Base-by-base conservation (phyloP, 1,140 invertebrate genomes). In the Drepana arcuata region DNA sequence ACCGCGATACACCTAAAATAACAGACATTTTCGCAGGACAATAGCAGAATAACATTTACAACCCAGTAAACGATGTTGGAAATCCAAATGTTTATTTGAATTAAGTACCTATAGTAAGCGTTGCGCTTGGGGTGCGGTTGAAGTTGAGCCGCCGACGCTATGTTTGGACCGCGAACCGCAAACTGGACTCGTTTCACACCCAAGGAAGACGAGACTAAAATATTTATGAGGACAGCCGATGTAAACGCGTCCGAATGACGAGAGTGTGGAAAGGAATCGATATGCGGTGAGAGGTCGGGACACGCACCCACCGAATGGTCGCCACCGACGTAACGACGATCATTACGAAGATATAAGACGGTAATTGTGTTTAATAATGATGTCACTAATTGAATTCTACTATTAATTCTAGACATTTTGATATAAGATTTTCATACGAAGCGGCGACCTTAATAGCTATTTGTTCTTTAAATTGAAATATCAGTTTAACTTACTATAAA, bases 21-120 rank as follows among this genome's bases (percentile, higher is more conserved):
- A 48, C 34, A 39, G 29, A 37, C 35, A 38, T 48, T 35, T 30
- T 18, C 21, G 35, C 29, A 28, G 35, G 60, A 56, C 52, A 56
- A 63, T 60, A 44, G 47, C 47, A 21, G 45, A 45, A 49, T 51
- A 57, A 59, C 42, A 48, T 47, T 40, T 32, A 34, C 37, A 13
- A 39, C 27, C 43, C 49, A 47, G 37, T 47, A 53, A 56, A 48
- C 32, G 51, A 45, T 38, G 41, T 36, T 44, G 34, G 34, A 34
- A 53, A 59, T 54, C 43, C 50, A 53, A 58, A 59, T 55, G 54
- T 58, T 58, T 58, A 55, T 62, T 55, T 58, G 59, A 53, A 50
- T 50, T 50, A 54, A n/a, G n/a, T n/a, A n/a, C n/a, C n/a, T n/a
- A n/a, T 37, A 45, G 37, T 32, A 27, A 41, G 15, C 36, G 41